phyloP scores from a whole-genome alignment of 2,113 vertebrate genomes.

The Thalassarche chlororhynchos region DNA sequence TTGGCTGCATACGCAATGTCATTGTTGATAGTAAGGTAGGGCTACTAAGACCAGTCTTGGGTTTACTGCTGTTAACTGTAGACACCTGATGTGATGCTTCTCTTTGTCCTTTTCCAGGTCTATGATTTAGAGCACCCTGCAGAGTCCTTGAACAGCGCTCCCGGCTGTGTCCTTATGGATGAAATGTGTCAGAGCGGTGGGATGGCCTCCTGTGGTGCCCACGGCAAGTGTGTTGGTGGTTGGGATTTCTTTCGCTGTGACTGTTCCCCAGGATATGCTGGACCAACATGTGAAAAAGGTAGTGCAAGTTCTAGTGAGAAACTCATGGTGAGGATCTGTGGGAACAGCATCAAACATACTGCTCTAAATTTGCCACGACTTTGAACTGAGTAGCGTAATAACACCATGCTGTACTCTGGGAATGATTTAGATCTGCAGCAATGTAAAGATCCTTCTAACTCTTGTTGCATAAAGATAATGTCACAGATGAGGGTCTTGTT shows the following conservation, averaged over 20 bases:
- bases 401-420: background rate
- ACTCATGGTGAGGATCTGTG: background rate
- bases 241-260: constrained; percentile 87
- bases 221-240: constrained; percentile 81
- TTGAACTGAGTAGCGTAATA: background rate
- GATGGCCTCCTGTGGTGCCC: constrained; percentile 80
- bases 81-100: background rate
- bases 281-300: constrained; percentile 85
- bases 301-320: background rate
- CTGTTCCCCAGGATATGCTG: constrained; percentile 82
- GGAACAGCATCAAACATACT: background rate
- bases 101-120: constrained; percentile 68
- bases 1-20: constrained; percentile 86
- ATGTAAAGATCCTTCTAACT: background rate
- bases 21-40: constrained; percentile 85
- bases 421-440: background rate
- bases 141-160: constrained; percentile 82
- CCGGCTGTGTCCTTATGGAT: constrained; percentile 82
- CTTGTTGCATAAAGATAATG: background rate
- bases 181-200: constrained; percentile 77
- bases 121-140: constrained; percentile 84
- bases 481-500: background rate
- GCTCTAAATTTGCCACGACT: background rate
- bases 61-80: background rate
- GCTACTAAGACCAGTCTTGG: background rate